Conservation (phyloP, 2,888 invertebrate species). For the Cotesia congregata region DNA sequence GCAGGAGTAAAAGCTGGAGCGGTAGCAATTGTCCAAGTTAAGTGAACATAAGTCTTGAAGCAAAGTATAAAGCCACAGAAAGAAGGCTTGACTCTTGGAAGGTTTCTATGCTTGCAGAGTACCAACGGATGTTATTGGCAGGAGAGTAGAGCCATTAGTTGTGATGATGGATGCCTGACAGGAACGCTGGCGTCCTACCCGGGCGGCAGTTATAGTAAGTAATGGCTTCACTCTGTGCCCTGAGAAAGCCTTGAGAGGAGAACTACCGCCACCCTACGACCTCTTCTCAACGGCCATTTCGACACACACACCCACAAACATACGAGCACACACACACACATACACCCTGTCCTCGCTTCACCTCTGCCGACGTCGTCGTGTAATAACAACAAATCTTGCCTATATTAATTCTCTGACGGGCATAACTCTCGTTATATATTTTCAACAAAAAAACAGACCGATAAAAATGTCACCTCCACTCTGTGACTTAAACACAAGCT, state of each 20-base stretch:
- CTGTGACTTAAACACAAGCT: slow-evolving; percentile 36
- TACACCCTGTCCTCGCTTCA: slow-evolving; percentile 31
- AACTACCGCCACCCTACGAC: slow-evolving; percentile 40
- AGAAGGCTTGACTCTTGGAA: slow-evolving; percentile 40
- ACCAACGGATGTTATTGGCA: slow-evolving; percentile 69
- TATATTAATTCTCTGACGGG: slow-evolving; percentile 69
- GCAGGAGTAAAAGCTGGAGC: not conserved
- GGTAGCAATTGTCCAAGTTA: not conserved
- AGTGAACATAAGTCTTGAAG: slow-evolving; percentile 1
- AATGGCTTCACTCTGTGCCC: slow-evolving; percentile 68
- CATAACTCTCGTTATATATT: slow-evolving; percentile 65
- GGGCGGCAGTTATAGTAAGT: slow-evolving; percentile 69
- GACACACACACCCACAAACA: slow-evolving; percentile 36
- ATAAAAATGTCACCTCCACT: slow-evolving; percentile 59
- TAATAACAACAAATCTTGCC: slow-evolving; percentile 70
- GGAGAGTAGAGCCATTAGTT: slow-evolving; percentile 69
- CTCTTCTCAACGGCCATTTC: slow-evolving; percentile 42
- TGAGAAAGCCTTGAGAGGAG: slow-evolving; percentile 58
- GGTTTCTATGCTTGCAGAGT: slow-evolving; percentile 39
- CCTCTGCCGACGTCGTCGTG: slow-evolving; percentile 45
- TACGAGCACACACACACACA: slow-evolving; percentile 7
- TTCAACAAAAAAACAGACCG: slow-evolving; percentile 63
- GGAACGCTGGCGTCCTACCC: slow-evolving; percentile 64
- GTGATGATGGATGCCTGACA: slow-evolving; percentile 70
- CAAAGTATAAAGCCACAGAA: slow-evolving; percentile 9